Base-by-base conservation (phyloP, 2,113 vertebrate species). In the Toxotes jaculatrix region DNA sequence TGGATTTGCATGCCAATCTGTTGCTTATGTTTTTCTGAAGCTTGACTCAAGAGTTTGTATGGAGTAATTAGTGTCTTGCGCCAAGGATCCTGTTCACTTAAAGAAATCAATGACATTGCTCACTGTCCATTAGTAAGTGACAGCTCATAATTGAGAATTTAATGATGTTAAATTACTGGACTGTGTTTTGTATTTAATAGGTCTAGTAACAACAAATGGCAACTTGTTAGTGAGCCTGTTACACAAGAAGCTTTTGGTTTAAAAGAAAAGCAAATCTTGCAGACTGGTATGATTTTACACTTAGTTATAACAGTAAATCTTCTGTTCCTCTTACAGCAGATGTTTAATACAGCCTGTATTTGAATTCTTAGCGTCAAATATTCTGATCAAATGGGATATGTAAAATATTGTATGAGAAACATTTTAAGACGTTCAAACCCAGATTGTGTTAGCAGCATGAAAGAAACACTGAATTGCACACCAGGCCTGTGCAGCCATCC, bases 391-490 rank as follows among this genome's bases (percentile, higher is more conserved):
- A 45, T 64, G 42, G 60, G 49, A 64, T 61, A 64, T 59, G 62
- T 65, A 69, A 84, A 87, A 74, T 57, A 80, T 65, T 10, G 51
- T 40, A 45, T 34, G 49, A 82, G 73, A 64, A 84, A 73, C 36
- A 61, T 68, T 77, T 69, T 45, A 47, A 80, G 51, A 65, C 23
- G 47, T 75, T 90, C 72, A 36, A 75, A 79, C 66, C 8, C 49
- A 82, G 77, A 84, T 73, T 82, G 53, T 73, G 38, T 70, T 75
- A 49, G 73, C 65, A 57, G 79, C 77, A 77, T 85, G 60, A 86
- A 86, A 76, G 56, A 40, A 79, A 71, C 34, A 43, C 5, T 55
- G 78, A 53, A 57, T 31, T 65, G 63, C 55, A 36, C 68, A 59
- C 72, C 53, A 62, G 68, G 51, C 47, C 61, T 80, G 73, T 80